Conservation (phyloP, 2,797 vertebrate species). For the Pogoniulus pusillus region DNA sequence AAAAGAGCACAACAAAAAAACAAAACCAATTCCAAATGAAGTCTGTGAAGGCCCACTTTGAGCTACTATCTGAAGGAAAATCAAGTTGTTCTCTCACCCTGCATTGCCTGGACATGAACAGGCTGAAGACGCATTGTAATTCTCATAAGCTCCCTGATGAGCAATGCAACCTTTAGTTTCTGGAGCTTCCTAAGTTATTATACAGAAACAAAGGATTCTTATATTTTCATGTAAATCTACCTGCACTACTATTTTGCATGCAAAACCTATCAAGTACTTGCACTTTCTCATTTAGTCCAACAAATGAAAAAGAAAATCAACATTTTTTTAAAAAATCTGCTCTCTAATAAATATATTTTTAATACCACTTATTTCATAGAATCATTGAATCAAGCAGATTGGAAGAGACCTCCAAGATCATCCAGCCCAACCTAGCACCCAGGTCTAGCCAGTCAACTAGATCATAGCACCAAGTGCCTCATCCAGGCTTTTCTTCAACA, state of each 20-base stretch:
- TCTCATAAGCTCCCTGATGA: background rate
- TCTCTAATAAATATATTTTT: conserved; percentile 4
- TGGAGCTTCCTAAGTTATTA: background rate
- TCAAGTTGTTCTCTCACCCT: background rate
- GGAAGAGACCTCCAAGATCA: no score
- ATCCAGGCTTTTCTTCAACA: no score
- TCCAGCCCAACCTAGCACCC: no score
- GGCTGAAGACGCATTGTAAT: background rate
- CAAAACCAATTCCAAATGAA: background rate
- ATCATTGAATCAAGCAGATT: no score
- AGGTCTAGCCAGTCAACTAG: no score
- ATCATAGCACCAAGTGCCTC: no score
- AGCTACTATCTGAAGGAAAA: background rate
- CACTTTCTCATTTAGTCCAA: conserved; percentile 6
- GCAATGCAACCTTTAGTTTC: background rate
- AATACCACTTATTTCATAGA: background rate
- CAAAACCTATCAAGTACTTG: background rate
- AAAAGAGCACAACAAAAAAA: background rate
- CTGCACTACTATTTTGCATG: background rate
- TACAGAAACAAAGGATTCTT: background rate
- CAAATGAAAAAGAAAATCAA: background rate
- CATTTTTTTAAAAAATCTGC: background rate
- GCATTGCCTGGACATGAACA: background rate
- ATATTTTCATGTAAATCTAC: background rate
- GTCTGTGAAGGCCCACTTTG: background rate